Percentiles rank a stretch among this genome's conserved stretches.
Evolutionary conservation across 92 coral and sea anemone genomes (phyloP).

Genomic region (Porites cylindrica): DNA sequence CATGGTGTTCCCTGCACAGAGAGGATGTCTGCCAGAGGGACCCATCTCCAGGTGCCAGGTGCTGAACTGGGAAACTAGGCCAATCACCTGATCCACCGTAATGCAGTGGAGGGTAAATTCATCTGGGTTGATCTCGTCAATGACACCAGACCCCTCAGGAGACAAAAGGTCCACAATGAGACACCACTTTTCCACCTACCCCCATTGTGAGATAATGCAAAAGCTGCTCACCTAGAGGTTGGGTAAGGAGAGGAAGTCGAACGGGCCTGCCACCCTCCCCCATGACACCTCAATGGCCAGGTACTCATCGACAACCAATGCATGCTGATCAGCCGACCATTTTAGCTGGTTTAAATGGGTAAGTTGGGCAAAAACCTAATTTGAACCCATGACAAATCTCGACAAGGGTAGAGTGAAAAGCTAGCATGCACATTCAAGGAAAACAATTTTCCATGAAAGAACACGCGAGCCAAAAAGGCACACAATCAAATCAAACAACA

Average conservation of each 20-base stretch:
- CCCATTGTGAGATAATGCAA: too few relatives aligned
- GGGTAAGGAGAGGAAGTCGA: not conserved
- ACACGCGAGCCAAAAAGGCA: too few relatives aligned
- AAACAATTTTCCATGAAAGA: too few relatives aligned
- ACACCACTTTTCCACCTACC: too few relatives aligned
- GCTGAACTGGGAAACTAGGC: not conserved
- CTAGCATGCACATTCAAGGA: too few relatives aligned
- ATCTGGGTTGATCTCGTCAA: not conserved
- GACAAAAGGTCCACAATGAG: too few relatives aligned
- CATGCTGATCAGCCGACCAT: not conserved
- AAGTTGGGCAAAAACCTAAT: not conserved
- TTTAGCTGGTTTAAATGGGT: not conserved
- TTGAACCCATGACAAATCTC: not conserved
- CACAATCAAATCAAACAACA: too few relatives aligned
- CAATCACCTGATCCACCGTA: not conserved
- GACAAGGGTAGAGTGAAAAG: not conserved
- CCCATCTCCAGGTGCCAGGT: not conserved
- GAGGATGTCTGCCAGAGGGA: not conserved
- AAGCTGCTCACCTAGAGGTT: conserved; percentile 1
- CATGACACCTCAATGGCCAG: not conserved
- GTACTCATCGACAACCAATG: not conserved
- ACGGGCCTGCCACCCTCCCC: too few relatives aligned
- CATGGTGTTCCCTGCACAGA: not conserved
- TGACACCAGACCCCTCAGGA: too few relatives aligned
- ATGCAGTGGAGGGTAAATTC: not conserved